Percentiles rank a stretch among this genome's conserved stretches.
phyloP scores from a whole-genome alignment of 1,140 invertebrate species.

The Neodiprion virginianus region DNA sequence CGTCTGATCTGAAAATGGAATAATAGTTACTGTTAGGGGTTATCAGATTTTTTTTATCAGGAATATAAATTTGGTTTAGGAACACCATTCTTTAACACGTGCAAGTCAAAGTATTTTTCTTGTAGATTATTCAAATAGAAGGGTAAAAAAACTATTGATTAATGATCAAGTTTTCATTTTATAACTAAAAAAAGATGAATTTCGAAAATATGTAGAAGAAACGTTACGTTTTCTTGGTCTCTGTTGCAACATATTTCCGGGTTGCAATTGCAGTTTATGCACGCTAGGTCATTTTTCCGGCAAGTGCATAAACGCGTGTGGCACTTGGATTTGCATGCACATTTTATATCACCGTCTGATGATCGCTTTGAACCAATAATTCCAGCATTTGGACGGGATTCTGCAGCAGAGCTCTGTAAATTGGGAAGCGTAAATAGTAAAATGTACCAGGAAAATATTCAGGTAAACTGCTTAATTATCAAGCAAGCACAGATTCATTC shows the following conservation, averaged over 20 bases:
- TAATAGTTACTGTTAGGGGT: neutral
- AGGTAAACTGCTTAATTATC: no score
- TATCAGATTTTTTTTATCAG: neutral
- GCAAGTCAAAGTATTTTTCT: no score
- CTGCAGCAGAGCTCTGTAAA: constrained; percentile 39
- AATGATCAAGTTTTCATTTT: neutral
- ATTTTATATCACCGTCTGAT: constrained; percentile 63
- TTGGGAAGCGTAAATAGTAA: neutral
- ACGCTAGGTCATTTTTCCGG: constrained; percentile 58
- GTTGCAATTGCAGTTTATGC: constrained; percentile 65
- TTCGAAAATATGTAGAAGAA: no score
- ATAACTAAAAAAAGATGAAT: no score
- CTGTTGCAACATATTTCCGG: constrained; percentile 60
- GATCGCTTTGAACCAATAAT: constrained; percentile 56
- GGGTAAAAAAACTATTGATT: neutral
- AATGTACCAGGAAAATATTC: no score
- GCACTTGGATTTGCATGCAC: constrained; percentile 68
- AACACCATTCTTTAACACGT: no score
- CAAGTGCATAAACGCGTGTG: constrained; percentile 66
- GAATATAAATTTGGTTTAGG: no score
- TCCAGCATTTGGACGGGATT: constrained; percentile 19
- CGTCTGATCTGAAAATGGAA: neutral
- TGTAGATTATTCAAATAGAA: no score
- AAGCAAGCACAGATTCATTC: no score
- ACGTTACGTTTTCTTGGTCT: constrained; percentile 37